Conservation (phyloP, 2,797 vertebrate species). For the Loriculus beryllinus region DNA sequence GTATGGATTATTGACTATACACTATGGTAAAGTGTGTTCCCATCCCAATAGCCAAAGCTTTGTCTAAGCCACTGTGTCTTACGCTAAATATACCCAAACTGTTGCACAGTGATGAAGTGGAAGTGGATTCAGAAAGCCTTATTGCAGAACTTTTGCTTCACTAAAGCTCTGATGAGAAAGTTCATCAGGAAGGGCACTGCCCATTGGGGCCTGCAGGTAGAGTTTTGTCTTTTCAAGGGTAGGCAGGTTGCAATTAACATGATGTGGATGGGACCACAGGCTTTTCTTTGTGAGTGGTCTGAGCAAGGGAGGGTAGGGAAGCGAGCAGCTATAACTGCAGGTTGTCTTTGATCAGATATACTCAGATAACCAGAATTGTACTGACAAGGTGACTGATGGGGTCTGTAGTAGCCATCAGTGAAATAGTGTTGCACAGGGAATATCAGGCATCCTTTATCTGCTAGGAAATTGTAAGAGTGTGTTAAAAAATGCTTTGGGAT, state of each 20-base stretch:
- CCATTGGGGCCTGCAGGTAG: neutral
- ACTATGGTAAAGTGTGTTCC: neutral
- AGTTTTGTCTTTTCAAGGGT: neutral
- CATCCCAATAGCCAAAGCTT: neutral
- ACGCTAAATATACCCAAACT: neutral
- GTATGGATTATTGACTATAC: slow-evolving; percentile 20
- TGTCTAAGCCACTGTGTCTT: neutral
- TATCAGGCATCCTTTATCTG: neutral
- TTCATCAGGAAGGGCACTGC: neutral
- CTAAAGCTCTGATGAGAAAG: neutral
- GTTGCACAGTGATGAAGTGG: neutral
- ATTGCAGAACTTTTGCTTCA: neutral
- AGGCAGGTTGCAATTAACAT: neutral
- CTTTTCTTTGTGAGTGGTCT: neutral
- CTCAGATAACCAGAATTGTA: neutral
- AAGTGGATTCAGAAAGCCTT: neutral
- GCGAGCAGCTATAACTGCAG: neutral
- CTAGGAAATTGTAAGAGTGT: neutral
- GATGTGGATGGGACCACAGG: neutral
- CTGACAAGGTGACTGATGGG: neutral
- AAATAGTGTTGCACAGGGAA: neutral
- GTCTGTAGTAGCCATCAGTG: neutral
- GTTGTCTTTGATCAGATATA: neutral
- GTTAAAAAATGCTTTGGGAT: neutral
- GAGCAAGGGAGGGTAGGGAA: neutral